Percentiles rank a stretch among this genome's conserved stretches.
phyloP scores from a whole-genome alignment of 2,113 vertebrate genomes.

The Micronycteris hirsuta region DNA sequence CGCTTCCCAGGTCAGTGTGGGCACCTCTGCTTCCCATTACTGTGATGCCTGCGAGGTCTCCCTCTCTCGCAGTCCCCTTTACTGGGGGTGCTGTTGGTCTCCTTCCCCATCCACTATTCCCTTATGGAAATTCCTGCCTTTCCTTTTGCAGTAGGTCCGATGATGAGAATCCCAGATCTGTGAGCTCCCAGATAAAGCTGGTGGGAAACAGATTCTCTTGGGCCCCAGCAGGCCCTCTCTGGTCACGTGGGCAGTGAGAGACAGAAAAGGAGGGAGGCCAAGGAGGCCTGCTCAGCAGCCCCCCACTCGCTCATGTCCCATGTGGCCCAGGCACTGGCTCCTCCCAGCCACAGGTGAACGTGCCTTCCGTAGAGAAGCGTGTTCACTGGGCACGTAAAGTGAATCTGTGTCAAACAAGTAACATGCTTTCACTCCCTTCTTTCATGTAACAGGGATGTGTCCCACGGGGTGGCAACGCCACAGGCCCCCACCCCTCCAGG shows the following conservation, averaged over 20 bases:
- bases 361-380: not conserved
- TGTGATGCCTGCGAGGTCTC: not conserved
- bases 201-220: slow-evolving; percentile 52
- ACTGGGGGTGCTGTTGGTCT: not conserved
- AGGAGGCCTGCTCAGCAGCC: not conserved
- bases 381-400: not conserved
- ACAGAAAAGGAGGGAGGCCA: not conserved
- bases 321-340: not conserved
- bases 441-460: not conserved
- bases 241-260: not conserved
- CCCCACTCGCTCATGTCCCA: accelerated
- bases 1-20: not conserved
- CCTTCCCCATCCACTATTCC: not conserved
- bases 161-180: slow-evolving; percentile 68
- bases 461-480: not conserved
- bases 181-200: slow-evolving; percentile 54
- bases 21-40: not conserved
- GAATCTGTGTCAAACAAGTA: not conserved
- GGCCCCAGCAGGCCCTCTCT: slow-evolving; percentile 28
- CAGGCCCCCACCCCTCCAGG: accelerated
- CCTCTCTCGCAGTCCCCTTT: not conserved
- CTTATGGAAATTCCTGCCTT: slow-evolving; percentile 12
- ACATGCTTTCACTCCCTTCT: not conserved
- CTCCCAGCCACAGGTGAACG: not conserved
- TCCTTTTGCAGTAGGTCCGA: not conserved